Percentiles rank a stretch among this genome's conserved stretches.
Conservation (phyloP, 2,888 invertebrate species). For the Catocala sponsa region DNA sequence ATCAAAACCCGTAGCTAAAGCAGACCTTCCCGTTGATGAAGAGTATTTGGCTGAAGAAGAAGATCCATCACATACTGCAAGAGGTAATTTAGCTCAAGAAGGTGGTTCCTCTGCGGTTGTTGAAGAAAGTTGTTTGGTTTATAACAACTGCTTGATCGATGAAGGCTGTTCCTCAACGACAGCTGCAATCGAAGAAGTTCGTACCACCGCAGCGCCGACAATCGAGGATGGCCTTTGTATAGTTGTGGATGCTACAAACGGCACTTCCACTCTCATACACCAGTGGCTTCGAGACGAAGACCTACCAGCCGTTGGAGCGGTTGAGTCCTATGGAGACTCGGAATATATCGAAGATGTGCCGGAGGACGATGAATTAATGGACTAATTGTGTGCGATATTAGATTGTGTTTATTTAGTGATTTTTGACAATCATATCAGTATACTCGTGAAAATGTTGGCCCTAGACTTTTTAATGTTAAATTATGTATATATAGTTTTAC, state of each 20-base stretch:
- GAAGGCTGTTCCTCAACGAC: not conserved
- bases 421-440: no score
- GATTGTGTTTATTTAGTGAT: no score
- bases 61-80: not conserved
- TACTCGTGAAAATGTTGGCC: no score
- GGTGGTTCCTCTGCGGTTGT: not conserved
- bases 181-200: not conserved
- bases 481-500: no score
- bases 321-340: slow-evolving; percentile 3
- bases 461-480: no score
- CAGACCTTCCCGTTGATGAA: not conserved
- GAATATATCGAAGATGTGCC: slow-evolving; percentile 5
- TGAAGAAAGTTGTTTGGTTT: not conserved
- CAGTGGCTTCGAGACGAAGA: slow-evolving; percentile 21
- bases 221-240: not conserved
- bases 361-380: not conserved
- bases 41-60: not conserved
- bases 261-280: slow-evolving; percentile 11
- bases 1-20: not conserved
- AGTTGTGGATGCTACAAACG: slow-evolving; percentile 15
- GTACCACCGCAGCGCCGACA: not conserved
- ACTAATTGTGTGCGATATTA: not conserved
- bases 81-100: not conserved
- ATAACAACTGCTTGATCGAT: not conserved
- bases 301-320: slow-evolving; percentile 5